phyloP scores from a whole-genome alignment of 2,113 vertebrate species.

The Eptatretus burgeri region DNA sequence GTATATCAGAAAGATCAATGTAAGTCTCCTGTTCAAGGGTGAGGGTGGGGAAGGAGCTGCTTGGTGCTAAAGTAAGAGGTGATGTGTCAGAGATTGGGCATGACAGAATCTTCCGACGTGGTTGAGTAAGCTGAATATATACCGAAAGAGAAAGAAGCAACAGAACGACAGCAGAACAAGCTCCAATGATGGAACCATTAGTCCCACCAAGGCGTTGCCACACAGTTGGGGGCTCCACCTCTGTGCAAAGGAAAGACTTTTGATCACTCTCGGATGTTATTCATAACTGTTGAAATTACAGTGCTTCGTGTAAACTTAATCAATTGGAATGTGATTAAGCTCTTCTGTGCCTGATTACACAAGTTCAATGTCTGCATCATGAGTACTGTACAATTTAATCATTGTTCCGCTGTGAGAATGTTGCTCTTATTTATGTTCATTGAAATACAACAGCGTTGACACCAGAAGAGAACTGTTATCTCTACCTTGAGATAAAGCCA shows the following conservation, averaged over 20 bases:
- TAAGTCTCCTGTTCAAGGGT: neutral
- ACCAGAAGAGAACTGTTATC: too few species aligned
- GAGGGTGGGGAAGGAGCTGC: neutral
- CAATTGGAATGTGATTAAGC: too few species aligned
- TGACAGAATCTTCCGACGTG: conserved; percentile 54
- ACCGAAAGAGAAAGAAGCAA: conserved; percentile 72
- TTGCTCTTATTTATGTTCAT: too few species aligned
- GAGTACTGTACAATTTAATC: too few species aligned
- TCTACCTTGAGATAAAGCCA: too few species aligned
- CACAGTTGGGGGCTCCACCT: conserved; percentile 65
- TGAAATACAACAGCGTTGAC: too few species aligned
- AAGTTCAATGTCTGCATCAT: too few species aligned
- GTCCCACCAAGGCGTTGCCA: conserved; percentile 94
- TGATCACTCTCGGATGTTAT: too few species aligned
- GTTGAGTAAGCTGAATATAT: conserved; percentile 90
- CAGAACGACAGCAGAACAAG: conserved; percentile 77
- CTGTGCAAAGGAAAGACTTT: conserved; percentile 15
- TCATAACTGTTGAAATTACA: too few species aligned
- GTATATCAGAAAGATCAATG: neutral
- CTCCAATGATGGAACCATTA: conserved; percentile 73
- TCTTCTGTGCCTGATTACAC: too few species aligned
- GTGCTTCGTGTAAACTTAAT: too few species aligned
- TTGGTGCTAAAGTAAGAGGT: neutral
- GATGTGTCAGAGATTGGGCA: conserved; percentile 2
- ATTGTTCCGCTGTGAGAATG: too few species aligned